Evolutionary conservation across 1,140 invertebrate genomes (phyloP), one percentile per base, ranked within the genome.

Genomic region (Cephus cinctus): DNA sequence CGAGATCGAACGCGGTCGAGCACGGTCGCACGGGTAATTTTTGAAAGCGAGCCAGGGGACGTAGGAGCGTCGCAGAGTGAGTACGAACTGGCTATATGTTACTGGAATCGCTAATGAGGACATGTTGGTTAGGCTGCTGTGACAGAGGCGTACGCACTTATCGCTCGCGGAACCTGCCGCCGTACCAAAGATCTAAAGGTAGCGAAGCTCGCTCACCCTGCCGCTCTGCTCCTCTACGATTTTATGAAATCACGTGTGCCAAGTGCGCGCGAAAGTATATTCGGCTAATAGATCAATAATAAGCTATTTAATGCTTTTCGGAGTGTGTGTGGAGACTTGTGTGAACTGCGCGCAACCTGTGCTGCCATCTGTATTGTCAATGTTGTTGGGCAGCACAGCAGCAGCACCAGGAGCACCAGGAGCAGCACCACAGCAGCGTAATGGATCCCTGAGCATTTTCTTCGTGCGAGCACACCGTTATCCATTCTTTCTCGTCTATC

Each of bases 361-460:
- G 75, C 69, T 76, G 82, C 81, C 81, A 81, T 77, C 83, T 83
- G 75, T 77, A 80, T 80, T 84, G 82, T 83, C 81, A 84, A 83
- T 84, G 80, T 83, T 83, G 81, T 82, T 81, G 73, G 72, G 69
- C 70, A 71, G 70, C 59, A 62, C 61, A 63, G 48, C 62, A 65
- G 59, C 49, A 67, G 59, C 61, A 67, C 54, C 55, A 56, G 61
- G 47, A 59, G 53, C 52, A 56, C 48, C 44, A 47, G 21, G 25
- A 48, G 21, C 48, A 59, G 51, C 56, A 56, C 60, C 52, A 58
- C n/a, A 59, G 53, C 52, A 61, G 60, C 61, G 65, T 74, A 75
- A 76, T 76, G 74, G 72, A 75, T 69, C 69, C 70, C 71, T 76
- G 75, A 74, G 72, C 68, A 76, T 69, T 63, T 65, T 69, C 45